Evolutionary conservation across 2,797 vertebrate genomes (phyloP).

Genomic region (Betta splendens): DNA sequence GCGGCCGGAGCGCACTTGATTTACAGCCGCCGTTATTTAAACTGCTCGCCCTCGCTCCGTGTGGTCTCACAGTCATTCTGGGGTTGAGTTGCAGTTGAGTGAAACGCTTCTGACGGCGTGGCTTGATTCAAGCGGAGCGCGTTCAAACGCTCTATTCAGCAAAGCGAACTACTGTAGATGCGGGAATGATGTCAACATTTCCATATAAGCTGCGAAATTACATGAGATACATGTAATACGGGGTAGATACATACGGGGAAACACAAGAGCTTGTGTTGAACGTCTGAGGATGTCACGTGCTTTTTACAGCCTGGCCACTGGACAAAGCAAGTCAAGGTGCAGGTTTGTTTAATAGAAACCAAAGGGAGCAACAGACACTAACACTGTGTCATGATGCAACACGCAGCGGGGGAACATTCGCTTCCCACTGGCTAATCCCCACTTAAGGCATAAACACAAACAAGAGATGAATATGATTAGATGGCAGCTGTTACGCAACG

Average conservation of each 20-base stretch:
- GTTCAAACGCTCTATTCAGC: not conserved
- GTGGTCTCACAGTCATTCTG: not conserved
- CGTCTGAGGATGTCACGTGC: too few species aligned
- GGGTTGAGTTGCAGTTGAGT: not conserved
- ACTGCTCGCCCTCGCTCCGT: constrained; percentile 2
- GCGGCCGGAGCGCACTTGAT: constrained; percentile 1
- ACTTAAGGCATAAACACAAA: constrained; percentile 25
- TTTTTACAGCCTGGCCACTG: not conserved
- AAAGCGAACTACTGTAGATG: not conserved
- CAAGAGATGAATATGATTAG: constrained; percentile 67
- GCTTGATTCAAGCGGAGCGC: not conserved
- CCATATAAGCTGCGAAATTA: too few species aligned
- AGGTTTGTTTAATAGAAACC: not conserved
- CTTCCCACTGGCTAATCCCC: constrained; percentile 51
- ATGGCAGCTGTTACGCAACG: constrained; percentile 67
- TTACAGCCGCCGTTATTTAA: constrained; percentile 12
- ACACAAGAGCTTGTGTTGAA: too few species aligned
- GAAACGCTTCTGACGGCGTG: not conserved
- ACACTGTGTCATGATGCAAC: constrained; percentile 12
- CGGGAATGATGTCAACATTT: not conserved
- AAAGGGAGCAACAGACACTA: not conserved
- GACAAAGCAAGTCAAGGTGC: not conserved
- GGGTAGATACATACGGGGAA: too few species aligned
- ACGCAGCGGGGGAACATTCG: constrained; percentile 28
- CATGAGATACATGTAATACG: too few species aligned